Evolutionary conservation across 2,113 vertebrate species (phyloP).

Genomic region (Heptranchias perlo): DNA sequence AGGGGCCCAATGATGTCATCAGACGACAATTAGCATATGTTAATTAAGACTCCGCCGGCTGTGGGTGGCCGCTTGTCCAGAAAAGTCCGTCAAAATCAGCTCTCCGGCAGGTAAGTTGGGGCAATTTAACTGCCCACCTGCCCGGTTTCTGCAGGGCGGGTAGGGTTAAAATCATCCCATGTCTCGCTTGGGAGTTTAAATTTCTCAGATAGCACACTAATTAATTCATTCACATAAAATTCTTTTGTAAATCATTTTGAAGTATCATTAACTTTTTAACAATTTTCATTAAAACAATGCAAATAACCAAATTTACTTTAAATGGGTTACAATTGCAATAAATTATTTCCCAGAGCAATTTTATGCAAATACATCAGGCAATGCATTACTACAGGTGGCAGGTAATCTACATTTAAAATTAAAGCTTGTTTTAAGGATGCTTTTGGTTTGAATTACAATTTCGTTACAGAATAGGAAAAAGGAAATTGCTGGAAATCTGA

Average conservation of each 20-base stretch:
- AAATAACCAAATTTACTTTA: constrained; percentile 1
- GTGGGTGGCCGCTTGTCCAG: too few species aligned
- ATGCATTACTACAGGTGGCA: background rate
- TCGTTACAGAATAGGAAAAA: too few species aligned
- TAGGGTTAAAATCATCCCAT: background rate
- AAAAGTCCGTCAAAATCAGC: too few species aligned
- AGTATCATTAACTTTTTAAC: background rate
- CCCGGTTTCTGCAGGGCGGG: too few species aligned
- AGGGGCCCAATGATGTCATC: too few species aligned
- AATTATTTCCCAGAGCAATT: background rate
- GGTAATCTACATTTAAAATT: background rate
- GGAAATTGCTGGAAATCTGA: background rate
- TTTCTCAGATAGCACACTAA: too few species aligned
- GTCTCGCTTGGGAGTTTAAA: background rate
- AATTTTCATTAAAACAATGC: background rate
- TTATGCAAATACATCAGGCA: background rate
- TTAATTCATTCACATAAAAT: background rate
- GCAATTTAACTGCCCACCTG: too few species aligned
- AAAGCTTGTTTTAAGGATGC: background rate
- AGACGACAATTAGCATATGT: too few species aligned
- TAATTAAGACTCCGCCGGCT: too few species aligned
- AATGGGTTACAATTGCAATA: background rate
- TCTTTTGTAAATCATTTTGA: background rate
- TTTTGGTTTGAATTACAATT: background rate
- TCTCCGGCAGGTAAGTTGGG: too few species aligned